Evolutionary conservation across 2,797 vertebrate genomes (phyloP), one percentile per base, ranked within the genome.

Genomic region (Melanotaenia parkinsoni): DNA sequence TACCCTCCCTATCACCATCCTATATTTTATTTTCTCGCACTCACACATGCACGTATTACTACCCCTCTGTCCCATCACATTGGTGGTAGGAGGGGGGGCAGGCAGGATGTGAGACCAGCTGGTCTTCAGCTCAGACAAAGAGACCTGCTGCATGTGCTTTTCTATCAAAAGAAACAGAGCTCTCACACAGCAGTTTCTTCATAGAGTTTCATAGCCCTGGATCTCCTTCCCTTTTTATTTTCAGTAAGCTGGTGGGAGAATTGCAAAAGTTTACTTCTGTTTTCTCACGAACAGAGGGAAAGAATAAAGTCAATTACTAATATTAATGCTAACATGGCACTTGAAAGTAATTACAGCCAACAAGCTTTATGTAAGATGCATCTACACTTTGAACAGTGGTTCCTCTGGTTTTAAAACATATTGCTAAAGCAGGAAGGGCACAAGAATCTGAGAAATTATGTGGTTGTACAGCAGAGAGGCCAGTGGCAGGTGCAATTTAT

Each of bases 41-140:
- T 35, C 58, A 43, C 58, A 69, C 74, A 30, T 59, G 12, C 51
- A 59, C 76, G 70, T 78, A 72, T 82, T 45, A 72, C 82, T 79
- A 82, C 64, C 65, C 70, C 81, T 72, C 65, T 62, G 75, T 83
- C 73, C 66, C 72, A 81, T 66, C 57, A 81, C 79, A 82, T 58
- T 57, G 69, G 67, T 67, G 80, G 75, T 37, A 45, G 56, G 78
- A 24, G 69, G 73, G 80, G 80, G 69, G 80, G 47, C 32, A 51
- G 87, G 88, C 89, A 94, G 92, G 92, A 93, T 90, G 91, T 86
- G 85, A 80, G 90, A 87, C 90, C 94, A 94, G 93, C 94, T 94
- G 93, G 90, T 93, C 90, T 89, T 90, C 87, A 80, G 89, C 89
- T 91, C 88, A 93, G 84, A 95, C 93, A 95, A 94, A 94, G 92